Evolutionary conservation across 2,113 vertebrate species (phyloP), one percentile per base, ranked within the genome.

Genomic region (Neogobius melanostomus): DNA sequence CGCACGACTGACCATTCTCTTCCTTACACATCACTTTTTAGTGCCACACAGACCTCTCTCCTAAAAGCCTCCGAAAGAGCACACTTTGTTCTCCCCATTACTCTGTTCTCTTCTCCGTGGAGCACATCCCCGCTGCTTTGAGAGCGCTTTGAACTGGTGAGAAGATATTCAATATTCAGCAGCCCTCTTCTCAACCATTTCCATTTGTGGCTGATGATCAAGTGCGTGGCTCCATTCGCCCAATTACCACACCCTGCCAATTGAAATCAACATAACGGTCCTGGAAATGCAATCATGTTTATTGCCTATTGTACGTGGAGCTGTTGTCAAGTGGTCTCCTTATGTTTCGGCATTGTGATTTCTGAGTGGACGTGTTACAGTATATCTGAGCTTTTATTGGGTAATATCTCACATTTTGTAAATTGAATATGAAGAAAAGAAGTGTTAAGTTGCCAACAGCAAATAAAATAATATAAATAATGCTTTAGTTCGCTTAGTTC

Each of bases 111-210:
- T 15, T 36, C 4, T 72, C 51, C 76, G 21, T 68, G 51, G 48
- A 69, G 64, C n/a, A n/a, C 46, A 62, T 66, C 61, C 50, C 68
- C 16, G 45, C 51, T 59, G 66, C 51, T 74, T 54, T 63, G 62
- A 79, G 74, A 65, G 65, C 42, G n/a, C 66, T 81, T 70, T 74
- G 64, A 80, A 70, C 75, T 56, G 21, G 36, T 59, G 66, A 70
- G 66, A 75, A 5, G 65, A 77, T 79, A 81, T 77, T 80, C 76
- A 82, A 65, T 85, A 81, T 75, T 78, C 75, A 82, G 12, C 16
- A 6, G 3, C 28, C 2, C 69, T 28, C 67, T 46, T 71, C 72
- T 73, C 66, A 36, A 64, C 76, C 71, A 69, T 66, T 75, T 75
- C 47, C 50, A 12, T 44, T 63, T 45, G 59, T 64, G 50, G 59